Base-by-base conservation (phyloP, 2,888 invertebrate species). In the Leuctra nigra region DNA sequence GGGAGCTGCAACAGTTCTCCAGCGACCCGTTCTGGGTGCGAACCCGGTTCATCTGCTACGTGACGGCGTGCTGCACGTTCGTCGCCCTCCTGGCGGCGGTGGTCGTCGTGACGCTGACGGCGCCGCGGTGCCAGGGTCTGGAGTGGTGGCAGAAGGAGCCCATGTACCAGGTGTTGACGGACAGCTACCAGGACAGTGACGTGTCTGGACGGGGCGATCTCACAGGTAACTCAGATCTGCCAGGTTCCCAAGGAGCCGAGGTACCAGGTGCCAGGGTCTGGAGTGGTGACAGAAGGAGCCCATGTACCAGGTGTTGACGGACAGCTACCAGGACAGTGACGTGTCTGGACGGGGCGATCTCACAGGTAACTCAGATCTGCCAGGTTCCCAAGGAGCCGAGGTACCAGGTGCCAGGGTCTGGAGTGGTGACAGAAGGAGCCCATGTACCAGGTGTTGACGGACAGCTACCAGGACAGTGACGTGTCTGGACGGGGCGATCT, bases 91-190 rank as follows among this genome's bases (percentile, higher is more conserved):
- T 24, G 20, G 18, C 25, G 16, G 11, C 25, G 11, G 50, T 50
- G 14, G 39, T 25, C 6, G n/a, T 55, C 16, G 20, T 55, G 13
- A 23, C 39, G 16, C 9, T 24, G 46, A 35, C 23, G 16, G 55
- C 55, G 18, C 55, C 55, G 24, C 36, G 50, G 4, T 55, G 55
- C 18, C 48, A n/a, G 2, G 39, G 39, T 6, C 13, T 36, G 13
- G 48, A 55, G 1, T 55, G 55, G 55, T 55, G 55, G 55, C 55
- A 55, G 29, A 39, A 55, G 16, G 48, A 50, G 1, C 55, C 55
- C 9, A 24, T 55, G 13, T 55, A 48, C 18, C 20, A 25, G 18
- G 24, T 55, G 14, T 14, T 38, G 14, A 11, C 39, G 25, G 29
- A 4, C 29, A 48, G 48, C 13, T 48, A n/a, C 14, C 4, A n/a